Evolutionary conservation across 1,140 invertebrate genomes (phyloP), one percentile per base, ranked within the genome.

Genomic region (Anadara kagoshimensis): DNA sequence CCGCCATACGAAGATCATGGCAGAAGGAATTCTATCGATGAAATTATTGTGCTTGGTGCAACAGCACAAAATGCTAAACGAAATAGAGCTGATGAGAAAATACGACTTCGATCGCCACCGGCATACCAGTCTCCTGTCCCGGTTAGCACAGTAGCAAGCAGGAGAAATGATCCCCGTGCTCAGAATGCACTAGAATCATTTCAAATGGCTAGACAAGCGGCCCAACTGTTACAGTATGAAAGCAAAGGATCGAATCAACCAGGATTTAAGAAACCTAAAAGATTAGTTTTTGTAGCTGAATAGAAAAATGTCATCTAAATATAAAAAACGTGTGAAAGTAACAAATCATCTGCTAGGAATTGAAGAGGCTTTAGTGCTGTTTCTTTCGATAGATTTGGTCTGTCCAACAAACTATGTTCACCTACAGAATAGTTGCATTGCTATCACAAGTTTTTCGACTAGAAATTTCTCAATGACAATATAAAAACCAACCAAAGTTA

Each of bases 221-320:
- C 62, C 51, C 62, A 64, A 8, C 10, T 64, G 24, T 36, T 64
- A 53, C 45, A 47, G 11, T 26, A 51, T 29, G 62, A 64, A 4
- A 64, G 51, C 47, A 47, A 45, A 1, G 45, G 36, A n/a, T 4
- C 62, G 1, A 47, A 26, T 12, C 61, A 63, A 26, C 24, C 62
- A 11, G 62, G 62, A 4, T 20, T 24, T 8, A 64, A 64, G 36
- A 53, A 53, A 41, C 62, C 45, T 1, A 64, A 64, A 53, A 45
- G 62, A 36, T 41, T 64, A 10, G 62, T 64, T 16, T 64, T 64
- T 53, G 62, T 64, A 20, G 62, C 62, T n/a, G 45, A 51, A 43
- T 64, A 53, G 29, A 36, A 36, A 36, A 7, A 36, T 36, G 7
- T 3, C 29, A 7, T 36, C 29, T 36, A 36, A 36, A 36, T 7